Percentiles rank a stretch among this genome's conserved stretches.
Evolutionary conservation across 1,140 invertebrate genomes (phyloP).

Genomic region (Delia radicum): DNA sequence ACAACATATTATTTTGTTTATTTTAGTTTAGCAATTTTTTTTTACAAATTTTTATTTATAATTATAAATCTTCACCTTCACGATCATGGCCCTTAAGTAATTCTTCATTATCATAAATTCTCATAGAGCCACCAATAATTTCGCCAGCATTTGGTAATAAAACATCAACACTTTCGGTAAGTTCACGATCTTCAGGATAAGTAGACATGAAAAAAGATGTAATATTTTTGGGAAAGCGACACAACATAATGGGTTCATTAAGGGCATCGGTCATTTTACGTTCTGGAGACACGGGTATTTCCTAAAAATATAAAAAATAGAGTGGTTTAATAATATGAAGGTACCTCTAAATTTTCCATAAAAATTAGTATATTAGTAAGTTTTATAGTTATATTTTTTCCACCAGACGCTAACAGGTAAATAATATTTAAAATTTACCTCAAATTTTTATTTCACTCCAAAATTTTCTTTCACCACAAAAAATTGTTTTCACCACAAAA

Average conservation of each 20-base stretch:
- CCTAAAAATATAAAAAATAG: constrained; percentile 65
- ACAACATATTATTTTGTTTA: too few relatives aligned
- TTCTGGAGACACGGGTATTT: constrained; percentile 99
- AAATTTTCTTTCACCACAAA: too few relatives aligned
- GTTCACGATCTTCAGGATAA: constrained; percentile 76
- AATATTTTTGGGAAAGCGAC: constrained; percentile 91
- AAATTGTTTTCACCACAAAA: neutral
- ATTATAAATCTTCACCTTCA: constrained; percentile 59
- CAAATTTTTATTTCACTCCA: too few relatives aligned
- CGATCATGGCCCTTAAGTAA: constrained; percentile 83
- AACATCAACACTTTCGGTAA: constrained; percentile 98
- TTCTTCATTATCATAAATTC: constrained; percentile 89
- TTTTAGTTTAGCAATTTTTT: neutral
- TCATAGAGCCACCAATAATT: constrained; percentile 99
- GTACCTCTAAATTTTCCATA: too few relatives aligned
- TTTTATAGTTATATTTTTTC: too few relatives aligned
- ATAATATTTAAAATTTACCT: too few relatives aligned
- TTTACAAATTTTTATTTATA: neutral
- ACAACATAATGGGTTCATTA: constrained; percentile 93
- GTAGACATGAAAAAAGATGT: constrained; percentile 98
- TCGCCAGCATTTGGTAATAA: constrained; percentile 97
- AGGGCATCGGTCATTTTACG: constrained; percentile 98
- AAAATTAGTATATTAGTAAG: too few relatives aligned
- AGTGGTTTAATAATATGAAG: neutral
- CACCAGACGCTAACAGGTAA: too few relatives aligned